Evolutionary conservation across 1,140 invertebrate species (phyloP), one percentile per base, ranked within the genome.

Genomic region (Eurosta solidaginis): DNA sequence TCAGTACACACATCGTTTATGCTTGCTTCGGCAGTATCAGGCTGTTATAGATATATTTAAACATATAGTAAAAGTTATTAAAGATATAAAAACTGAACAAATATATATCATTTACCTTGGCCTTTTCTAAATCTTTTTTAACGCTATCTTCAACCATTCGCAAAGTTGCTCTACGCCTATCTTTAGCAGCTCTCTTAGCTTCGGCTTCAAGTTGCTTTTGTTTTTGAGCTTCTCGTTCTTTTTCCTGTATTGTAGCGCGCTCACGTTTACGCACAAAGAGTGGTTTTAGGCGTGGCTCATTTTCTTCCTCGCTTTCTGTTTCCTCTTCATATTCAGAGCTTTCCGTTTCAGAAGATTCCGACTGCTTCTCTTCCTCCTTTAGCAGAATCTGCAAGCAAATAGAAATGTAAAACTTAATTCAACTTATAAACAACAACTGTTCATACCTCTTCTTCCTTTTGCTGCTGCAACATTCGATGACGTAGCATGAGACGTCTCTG

Each of bases 181-280:
- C 96, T 84, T 98, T 96, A 42, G 93, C 94, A 52, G 93, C 89
- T 83, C 92, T 92, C 80, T 94, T 92, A 5, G 92, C 91, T 83
- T 97, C 95, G 6, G 91, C 85, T 88, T 97, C 95, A 68, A 93
- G 86, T 88, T 96, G 94, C 83, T 96, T 96, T 83, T 96, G 92
- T 82, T 94, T 94, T 81, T 92, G 90, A 52, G 93, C 92, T 88
- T 98, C 95, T 73, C 94, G 93, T 85, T 99, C 97, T 83, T 95
- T 94, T 85, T 99, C 97, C 82, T 96, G 94, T 45, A 99, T 93
- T 5, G 98, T 99, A 50, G 99, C 93, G 79, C 98, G 91, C 85
- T 99, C 97, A 80, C 93, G 93, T 85, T 98, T 98, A 79, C 95
- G 90, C 0, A 99, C 97, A 91, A 99, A 99, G 1, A 99, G 95